Percentiles rank a stretch among this genome's conserved stretches.
Evolutionary conservation across 1,140 invertebrate species (phyloP).

Genomic region (Potamilus streckersoni): DNA sequence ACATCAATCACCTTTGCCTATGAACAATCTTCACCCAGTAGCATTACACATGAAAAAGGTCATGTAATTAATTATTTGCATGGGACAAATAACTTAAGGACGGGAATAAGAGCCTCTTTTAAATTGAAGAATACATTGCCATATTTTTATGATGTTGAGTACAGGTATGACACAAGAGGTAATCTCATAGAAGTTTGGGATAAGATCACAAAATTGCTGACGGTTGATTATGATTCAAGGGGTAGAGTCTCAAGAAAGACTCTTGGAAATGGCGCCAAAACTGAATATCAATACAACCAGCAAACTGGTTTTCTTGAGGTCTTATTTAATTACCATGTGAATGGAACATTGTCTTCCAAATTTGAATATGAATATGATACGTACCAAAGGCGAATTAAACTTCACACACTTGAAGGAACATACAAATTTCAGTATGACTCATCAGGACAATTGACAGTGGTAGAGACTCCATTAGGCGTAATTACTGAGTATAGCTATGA

Average conservation of each 20-base stretch:
- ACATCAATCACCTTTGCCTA: too few relatives aligned
- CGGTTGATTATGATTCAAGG: not conserved
- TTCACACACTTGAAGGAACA: conserved; percentile 2
- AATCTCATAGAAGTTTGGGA: too few relatives aligned
- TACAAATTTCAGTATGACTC: conserved; percentile 15
- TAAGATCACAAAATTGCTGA: too few relatives aligned
- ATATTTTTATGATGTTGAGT: too few relatives aligned
- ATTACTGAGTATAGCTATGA: conserved; percentile 17
- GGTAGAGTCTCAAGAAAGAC: not conserved
- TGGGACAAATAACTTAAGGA: too few relatives aligned
- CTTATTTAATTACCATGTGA: conserved; percentile 1
- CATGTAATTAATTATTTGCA: too few relatives aligned
- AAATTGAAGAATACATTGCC: too few relatives aligned
- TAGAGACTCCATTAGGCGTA: conserved; percentile 2
- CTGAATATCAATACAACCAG: not conserved
- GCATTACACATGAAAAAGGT: too few relatives aligned
- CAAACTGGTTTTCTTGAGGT: not conserved
- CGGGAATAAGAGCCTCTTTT: too few relatives aligned
- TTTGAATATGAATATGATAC: conserved; percentile 8
- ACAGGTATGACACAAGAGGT: too few relatives aligned
- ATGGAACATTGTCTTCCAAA: conserved; percentile 5
- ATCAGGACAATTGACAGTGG: conserved; percentile 3
- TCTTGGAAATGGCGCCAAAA: conserved; percentile 5
- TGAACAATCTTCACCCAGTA: too few relatives aligned
- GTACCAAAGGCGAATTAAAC: not conserved